Conservation (phyloP, 2,797 vertebrate species). For the Australoheros facetus region DNA sequence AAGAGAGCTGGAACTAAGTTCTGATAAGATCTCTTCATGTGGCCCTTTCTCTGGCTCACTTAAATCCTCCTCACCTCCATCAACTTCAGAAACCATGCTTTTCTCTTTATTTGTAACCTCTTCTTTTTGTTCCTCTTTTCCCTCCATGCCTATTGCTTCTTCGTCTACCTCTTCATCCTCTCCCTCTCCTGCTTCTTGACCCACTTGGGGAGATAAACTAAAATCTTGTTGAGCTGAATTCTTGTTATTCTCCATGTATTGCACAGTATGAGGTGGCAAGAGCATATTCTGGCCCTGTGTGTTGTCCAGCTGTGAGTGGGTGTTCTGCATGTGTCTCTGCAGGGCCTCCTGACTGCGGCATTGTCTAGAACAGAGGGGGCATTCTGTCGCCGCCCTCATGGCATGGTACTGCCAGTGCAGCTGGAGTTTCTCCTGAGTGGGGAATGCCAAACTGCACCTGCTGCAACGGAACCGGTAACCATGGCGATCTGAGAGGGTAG, state of each 20-base stretch:
- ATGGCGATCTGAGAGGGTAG: constrained; percentile 91
- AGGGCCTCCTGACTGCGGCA: constrained; percentile 97
- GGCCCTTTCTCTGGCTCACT: constrained; percentile 87
- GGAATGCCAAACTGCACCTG: constrained; percentile 98
- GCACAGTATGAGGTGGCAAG: constrained; percentile 48
- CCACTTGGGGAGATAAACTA: constrained; percentile 72
- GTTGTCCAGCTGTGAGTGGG: constrained; percentile 91
- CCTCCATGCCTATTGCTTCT: constrained; percentile 47
- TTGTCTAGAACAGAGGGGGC: constrained; percentile 96
- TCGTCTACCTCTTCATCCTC: constrained; percentile 74
- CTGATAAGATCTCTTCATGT: constrained; percentile 87
- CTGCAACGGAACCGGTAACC: constrained; percentile 99
- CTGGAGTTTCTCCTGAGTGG: constrained; percentile 96
- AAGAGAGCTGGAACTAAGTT: constrained; percentile 85
- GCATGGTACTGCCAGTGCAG: constrained; percentile 98
- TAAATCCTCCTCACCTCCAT: constrained; percentile 86
- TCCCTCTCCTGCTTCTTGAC: constrained; percentile 73
- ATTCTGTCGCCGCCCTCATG: constrained; percentile 98
- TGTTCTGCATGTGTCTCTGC: constrained; percentile 97
- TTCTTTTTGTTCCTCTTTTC: constrained; percentile 78
- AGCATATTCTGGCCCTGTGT: constrained; percentile 79
- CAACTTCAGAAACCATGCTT: constrained; percentile 73
- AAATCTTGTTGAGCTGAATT: constrained; percentile 68
- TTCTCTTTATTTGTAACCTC: constrained; percentile 86
- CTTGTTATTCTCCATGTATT: constrained; percentile 60